Base-by-base conservation (phyloP, 2,888 invertebrate species). In the Cactoblastis cactorum region DNA sequence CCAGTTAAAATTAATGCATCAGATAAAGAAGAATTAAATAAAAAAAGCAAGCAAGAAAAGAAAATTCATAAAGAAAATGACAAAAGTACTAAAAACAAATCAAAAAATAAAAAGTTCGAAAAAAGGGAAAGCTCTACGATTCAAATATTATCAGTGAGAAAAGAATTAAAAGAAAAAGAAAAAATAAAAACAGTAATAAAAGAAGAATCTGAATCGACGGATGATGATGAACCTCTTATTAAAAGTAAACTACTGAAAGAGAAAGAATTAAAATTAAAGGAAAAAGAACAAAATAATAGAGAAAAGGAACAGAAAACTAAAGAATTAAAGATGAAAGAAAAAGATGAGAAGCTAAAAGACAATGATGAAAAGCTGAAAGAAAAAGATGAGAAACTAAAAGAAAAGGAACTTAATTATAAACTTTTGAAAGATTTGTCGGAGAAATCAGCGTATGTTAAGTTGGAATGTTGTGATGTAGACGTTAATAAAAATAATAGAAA, bases 401-500 rank as follows among this genome's bases (percentile, higher is more conserved):
- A 43, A 28, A 43, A 28, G 17, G 43, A 28, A 17, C 63, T 85
- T 9, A 86, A 88, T 61, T 83, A 79, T 58, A 81, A 85, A 61
- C 57, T 88, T 51, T 57, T 87, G 46, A 88, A 85, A 69, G 88
- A 89, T 61, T 76, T 87, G 52, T 82, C 89, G 0, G 83, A 87
- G 72, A 88, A 88, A 68, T 84, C 88, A 17, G 83, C 88, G 4
- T 87, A 87, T 59, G 89, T 89, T 17, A 89, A 89, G 67, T 65
- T 90, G 53, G 86, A 89, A 67, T 86, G 87, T 69, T 89, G 84
- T 65, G 85, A 90, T 65, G 86, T 84, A 50, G 86, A 83, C 64
- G 71, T 87, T 50, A 83, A 74, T 59, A 81, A 80, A 66, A 84
- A 74, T 66, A 76, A 71, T 45, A 82, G 80, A 66, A 83, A 79